These are phyloP conservation scores for Odontothrips loti DNA, from an alignment of 2,888 invertebrate species.

Conservation along the genomic window DNA sequence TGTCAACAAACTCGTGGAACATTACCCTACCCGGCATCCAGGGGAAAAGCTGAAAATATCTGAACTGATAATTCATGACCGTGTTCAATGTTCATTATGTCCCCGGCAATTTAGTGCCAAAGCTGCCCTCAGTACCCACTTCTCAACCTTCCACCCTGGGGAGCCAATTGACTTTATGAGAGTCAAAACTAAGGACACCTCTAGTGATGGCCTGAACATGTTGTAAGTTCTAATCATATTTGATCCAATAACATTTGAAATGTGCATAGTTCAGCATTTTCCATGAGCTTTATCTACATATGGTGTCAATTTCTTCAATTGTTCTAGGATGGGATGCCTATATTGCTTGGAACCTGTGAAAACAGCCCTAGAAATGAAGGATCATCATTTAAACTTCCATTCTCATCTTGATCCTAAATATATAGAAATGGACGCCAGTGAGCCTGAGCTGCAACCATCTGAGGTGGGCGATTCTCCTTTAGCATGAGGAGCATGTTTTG, in stretches of 20 bases:
- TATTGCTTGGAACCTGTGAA: background rate
- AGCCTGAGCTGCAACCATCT: background rate
- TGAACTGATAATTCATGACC: background rate
- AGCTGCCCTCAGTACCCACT: background rate
- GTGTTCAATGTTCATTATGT: background rate
- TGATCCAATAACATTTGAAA: too few relatives aligned
- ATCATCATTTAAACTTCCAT: background rate
- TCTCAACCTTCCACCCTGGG: background rate
- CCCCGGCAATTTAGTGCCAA: background rate
- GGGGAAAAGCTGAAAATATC: constrained; percentile 1
- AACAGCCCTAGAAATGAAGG: background rate
- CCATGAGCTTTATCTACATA: too few relatives aligned
- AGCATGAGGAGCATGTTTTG: background rate
- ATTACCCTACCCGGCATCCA: background rate
- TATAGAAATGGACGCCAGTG: background rate
- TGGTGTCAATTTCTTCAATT: too few relatives aligned
- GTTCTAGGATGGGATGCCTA: background rate
- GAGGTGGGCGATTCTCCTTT: constrained; percentile 2
- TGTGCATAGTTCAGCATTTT: too few relatives aligned
- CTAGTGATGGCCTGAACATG: background rate
- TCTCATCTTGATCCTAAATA: background rate
- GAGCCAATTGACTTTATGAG: background rate
- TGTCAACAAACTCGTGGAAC: background rate
- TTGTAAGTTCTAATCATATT: too few relatives aligned
- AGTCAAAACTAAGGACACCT: background rate